Conservation (phyloP, 2,888 invertebrate genomes). For the Rhagonycha fulva region DNA sequence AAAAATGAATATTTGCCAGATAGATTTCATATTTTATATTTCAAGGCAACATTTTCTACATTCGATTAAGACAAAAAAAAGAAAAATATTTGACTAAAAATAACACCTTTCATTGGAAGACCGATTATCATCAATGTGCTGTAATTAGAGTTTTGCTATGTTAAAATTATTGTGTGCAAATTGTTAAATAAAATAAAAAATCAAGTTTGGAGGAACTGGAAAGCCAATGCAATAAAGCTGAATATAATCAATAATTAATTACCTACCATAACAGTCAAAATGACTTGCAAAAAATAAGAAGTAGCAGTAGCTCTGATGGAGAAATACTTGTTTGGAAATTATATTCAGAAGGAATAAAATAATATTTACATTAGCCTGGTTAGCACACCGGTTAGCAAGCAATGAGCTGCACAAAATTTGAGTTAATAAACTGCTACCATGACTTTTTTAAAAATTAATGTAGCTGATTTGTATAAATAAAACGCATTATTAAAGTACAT, state of each 20-base stretch:
- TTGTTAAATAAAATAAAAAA: no score
- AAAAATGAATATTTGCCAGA: no score
- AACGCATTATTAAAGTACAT: neutral
- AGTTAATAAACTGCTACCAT: neutral
- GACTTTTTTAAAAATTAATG: neutral
- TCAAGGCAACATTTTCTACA: no score
- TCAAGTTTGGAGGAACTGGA: no score
- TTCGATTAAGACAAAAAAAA: no score
- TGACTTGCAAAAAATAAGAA: neutral
- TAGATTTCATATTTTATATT: no score
- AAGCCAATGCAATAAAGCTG: no score
- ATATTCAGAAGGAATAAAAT: neutral
- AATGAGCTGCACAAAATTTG: neutral
- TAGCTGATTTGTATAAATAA: neutral
- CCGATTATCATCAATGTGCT: no score
- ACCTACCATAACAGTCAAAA: neutral
- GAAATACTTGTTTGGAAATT: neutral
- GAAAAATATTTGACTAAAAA: no score
- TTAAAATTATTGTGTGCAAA: no score
- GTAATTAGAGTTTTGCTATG: no score
- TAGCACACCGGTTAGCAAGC: neutral
- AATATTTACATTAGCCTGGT: neutral
- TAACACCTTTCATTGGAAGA: no score
- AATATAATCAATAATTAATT: neutral
- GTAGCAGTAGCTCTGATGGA: neutral